Percentiles rank a stretch among this genome's conserved stretches.
Conservation (phyloP, 2,888 invertebrate genomes). For the Ornithoptera alexandrae region DNA sequence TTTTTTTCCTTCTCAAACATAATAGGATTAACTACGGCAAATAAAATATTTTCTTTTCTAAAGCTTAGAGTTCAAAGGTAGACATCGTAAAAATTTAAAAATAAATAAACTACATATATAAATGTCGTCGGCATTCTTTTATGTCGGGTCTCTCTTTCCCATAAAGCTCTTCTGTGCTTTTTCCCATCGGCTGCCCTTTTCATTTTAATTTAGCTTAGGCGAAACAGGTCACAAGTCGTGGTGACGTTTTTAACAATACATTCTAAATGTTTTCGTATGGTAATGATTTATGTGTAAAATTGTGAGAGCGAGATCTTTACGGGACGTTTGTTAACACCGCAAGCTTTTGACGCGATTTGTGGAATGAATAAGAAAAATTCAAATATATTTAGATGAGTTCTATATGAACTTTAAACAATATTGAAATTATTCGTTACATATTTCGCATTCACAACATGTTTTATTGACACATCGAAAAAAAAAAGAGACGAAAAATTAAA, state of each 20-base stretch:
- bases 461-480: not conserved
- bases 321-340: conserved; percentile 63
- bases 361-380: conserved; percentile 43
- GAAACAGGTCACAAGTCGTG: conserved; percentile 77
- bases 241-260: conserved; percentile 78
- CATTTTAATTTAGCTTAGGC: conserved; percentile 71
- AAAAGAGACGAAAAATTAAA: not conserved
- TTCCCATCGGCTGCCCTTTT: conserved; percentile 52
- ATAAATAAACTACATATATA: conserved; percentile 37
- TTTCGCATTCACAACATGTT: not conserved
- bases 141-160: conserved; percentile 52
- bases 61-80: conserved; percentile 17
- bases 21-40: not conserved
- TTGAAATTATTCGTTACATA: not conserved
- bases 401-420: not conserved
- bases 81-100: conserved; percentile 32
- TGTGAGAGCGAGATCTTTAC: conserved; percentile 62
- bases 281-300: conserved; percentile 78
- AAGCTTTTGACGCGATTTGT: conserved; percentile 52
- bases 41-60: conserved; percentile 2
- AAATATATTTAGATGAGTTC: not conserved
- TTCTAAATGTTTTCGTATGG: conserved; percentile 78
- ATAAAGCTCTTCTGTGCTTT: conserved; percentile 42
- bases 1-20: not conserved
- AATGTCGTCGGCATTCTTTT: conserved; percentile 66